These are phyloP conservation scores for Myopa testacea DNA, from an alignment of 2,888 invertebrate species.

Conservation along the genomic window DNA sequence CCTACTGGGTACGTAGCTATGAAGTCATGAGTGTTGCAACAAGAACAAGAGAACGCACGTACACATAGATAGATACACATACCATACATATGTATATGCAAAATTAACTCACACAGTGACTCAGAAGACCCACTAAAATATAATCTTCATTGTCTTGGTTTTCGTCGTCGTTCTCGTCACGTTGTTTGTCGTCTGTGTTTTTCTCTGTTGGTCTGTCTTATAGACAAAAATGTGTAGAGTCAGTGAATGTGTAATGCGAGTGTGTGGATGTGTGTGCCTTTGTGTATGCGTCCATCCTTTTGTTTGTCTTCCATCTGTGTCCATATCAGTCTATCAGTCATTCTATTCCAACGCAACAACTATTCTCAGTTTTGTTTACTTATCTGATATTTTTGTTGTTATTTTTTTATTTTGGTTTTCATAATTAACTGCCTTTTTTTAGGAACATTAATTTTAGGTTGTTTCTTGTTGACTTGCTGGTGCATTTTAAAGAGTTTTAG, in stretches of 20 bases:
- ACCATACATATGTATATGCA: neutral
- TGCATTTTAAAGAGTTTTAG: no score
- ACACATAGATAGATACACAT: neutral
- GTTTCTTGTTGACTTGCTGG: no score
- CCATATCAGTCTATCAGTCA: constrained; percentile 15
- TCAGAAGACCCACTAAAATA: no score
- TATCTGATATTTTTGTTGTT: no score
- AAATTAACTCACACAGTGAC: no score
- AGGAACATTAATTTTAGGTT: no score
- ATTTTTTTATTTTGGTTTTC: no score
- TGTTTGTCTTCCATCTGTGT: neutral
- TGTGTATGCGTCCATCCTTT: neutral
- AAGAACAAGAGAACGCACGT: neutral
- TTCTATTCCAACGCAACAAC: neutral
- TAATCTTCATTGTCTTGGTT: neutral
- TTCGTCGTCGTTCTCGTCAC: neutral
- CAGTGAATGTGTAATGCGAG: neutral
- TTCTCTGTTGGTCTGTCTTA: neutral
- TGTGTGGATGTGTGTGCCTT: neutral
- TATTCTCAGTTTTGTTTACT: neutral
- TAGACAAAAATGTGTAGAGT: neutral
- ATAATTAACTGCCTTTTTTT: neutral
- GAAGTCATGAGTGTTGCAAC: neutral
- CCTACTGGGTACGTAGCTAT: no score
- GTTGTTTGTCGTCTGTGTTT: neutral